These are phyloP conservation scores for Chamaedrilus cognettii DNA, from an alignment of 2,888 invertebrate species.

Conservation along the genomic window DNA sequence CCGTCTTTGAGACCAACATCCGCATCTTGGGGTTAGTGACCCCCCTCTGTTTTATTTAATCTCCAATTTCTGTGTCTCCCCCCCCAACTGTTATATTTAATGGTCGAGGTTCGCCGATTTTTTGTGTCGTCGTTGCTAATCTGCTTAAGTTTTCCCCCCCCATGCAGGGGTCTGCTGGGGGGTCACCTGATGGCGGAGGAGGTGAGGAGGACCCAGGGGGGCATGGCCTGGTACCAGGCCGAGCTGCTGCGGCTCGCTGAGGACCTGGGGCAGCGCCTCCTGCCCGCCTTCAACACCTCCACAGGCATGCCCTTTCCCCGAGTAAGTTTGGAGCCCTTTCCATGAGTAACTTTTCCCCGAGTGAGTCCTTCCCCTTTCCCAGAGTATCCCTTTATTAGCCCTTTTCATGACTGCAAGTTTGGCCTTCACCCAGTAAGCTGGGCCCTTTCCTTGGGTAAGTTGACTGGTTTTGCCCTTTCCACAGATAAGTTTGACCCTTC, in stretches of 20 bases:
- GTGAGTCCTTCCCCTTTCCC: slow-evolving; percentile 62
- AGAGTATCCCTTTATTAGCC: too few species aligned
- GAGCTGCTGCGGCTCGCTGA: slow-evolving; percentile 88
- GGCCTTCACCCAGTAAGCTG: too few species aligned
- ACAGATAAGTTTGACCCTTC: too few species aligned
- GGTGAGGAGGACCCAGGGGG: slow-evolving; percentile 70
- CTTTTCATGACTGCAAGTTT: too few species aligned
- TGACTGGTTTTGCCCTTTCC: too few species aligned
- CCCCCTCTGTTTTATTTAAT: too few species aligned
- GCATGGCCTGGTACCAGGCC: slow-evolving; percentile 67
- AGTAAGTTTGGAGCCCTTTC: slow-evolving; percentile 73
- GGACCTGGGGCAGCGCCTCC: slow-evolving; percentile 85
- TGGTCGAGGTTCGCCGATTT: too few species aligned
- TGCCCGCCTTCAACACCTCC: slow-evolving; percentile 98
- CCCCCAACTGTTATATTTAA: neutral
- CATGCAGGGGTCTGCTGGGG: slow-evolving; percentile 79
- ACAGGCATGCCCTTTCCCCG: slow-evolving; percentile 97
- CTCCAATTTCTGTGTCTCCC: neutral
- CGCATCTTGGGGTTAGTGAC: slow-evolving; percentile 85
- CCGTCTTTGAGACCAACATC: slow-evolving; percentile 98
- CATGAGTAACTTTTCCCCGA: slow-evolving; percentile 96
- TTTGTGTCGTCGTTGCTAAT: too few species aligned
- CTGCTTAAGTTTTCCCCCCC: too few species aligned
- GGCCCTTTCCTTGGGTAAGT: too few species aligned
- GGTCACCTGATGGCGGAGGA: slow-evolving; percentile 87